Percentiles rank a stretch among this genome's conserved stretches.
Evolutionary conservation across 2,888 invertebrate species (phyloP).

Genomic region (Polyommatus iphigenia): DNA sequence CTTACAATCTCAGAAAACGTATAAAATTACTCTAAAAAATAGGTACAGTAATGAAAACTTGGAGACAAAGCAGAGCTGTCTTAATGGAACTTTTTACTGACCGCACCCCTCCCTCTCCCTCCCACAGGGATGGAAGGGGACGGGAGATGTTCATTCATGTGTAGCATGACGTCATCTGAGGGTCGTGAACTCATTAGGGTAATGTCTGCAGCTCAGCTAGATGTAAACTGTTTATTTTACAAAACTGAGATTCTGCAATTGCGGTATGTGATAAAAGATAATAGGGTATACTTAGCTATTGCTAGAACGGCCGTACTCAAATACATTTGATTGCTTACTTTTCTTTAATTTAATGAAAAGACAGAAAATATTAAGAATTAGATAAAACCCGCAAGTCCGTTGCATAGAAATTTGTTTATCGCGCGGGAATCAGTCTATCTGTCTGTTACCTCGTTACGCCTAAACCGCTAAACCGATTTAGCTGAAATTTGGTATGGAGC

Average conservation of each 20-base stretch:
- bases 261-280: not conserved
- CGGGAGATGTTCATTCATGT: slow-evolving; percentile 72
- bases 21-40: no score
- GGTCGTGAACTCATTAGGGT: slow-evolving; percentile 63
- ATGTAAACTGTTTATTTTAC: slow-evolving; percentile 6
- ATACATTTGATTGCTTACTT: no score
- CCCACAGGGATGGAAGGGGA: slow-evolving; percentile 44
- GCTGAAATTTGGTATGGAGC: no score
- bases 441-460: no score
- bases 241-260: slow-evolving; percentile 1
- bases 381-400: no score
- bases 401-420: no score
- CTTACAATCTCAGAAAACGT: no score
- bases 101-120: slow-evolving; percentile 1
- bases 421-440: no score
- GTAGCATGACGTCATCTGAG: slow-evolving; percentile 69
- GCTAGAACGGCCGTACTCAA: not conserved
- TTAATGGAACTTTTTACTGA: slow-evolving; percentile 1
- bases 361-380: no score
- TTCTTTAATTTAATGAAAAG: no score
- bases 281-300: not conserved
- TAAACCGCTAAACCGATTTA: no score
- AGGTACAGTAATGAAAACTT: not conserved
- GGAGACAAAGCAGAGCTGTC: slow-evolving; percentile 13
- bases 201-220: slow-evolving; percentile 51